Conservation (phyloP, 1,140 invertebrate species). For the Sycophila sp. region DNA sequence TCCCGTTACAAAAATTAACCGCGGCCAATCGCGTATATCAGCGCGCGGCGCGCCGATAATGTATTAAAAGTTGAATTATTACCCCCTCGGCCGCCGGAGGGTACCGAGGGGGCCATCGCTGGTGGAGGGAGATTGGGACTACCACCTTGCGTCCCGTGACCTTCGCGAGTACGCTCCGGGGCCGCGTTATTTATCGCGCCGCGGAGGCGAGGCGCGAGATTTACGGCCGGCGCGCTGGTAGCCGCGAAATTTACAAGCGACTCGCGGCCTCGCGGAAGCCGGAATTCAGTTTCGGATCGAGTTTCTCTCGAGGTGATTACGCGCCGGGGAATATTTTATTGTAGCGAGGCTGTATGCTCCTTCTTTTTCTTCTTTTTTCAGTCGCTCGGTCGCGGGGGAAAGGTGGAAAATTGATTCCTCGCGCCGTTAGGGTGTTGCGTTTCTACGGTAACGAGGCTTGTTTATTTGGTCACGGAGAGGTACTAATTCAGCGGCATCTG, state of each 20-base stretch:
- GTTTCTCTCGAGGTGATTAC: conserved; percentile 5
- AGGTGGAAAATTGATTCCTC: neutral
- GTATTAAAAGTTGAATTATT: conserved; percentile 24
- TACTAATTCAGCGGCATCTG: too few relatives aligned
- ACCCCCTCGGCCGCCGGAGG: neutral
- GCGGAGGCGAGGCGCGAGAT: conserved; percentile 4
- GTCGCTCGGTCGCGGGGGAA: neutral
- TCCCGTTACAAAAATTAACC: conserved; percentile 28
- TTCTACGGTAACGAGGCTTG: too few relatives aligned
- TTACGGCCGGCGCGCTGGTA: neutral
- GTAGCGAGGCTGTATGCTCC: too few relatives aligned
- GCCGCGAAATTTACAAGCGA: conserved; percentile 8
- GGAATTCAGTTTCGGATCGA: conserved; percentile 3
- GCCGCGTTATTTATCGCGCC: conserved; percentile 12
- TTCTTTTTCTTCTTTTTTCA: too few relatives aligned
- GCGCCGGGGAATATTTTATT: too few relatives aligned
- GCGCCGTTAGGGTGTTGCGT: neutral
- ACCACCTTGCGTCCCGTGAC: neutral
- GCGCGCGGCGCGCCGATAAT: conserved; percentile 18
- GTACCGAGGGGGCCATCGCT: neutral
- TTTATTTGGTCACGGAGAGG: too few relatives aligned
- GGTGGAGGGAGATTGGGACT: too few relatives aligned
- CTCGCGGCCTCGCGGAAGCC: neutral
- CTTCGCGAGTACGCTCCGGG: neutral
- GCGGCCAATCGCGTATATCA: neutral